These are phyloP conservation scores for Macrophya alboannulata DNA, from an alignment of 2,888 invertebrate species.

Conservation along the genomic window DNA sequence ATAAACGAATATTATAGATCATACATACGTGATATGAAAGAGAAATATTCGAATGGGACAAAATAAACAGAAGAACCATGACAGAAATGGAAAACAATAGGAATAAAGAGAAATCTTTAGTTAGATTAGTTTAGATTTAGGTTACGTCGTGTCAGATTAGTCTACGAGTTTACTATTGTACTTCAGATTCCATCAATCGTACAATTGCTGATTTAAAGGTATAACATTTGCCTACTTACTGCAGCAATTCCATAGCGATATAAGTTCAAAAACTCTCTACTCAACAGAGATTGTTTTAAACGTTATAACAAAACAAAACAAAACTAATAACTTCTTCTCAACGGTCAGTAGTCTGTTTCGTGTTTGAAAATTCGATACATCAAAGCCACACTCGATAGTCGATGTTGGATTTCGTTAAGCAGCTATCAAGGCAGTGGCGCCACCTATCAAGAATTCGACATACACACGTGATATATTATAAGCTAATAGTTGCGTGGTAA, in stretches of 20 bases:
- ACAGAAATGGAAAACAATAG: not conserved
- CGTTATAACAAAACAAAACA: not conserved
- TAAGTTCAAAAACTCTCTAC: not conserved
- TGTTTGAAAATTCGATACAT: slow-evolving; percentile 27
- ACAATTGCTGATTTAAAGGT: not conserved
- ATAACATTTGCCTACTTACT: slow-evolving; percentile 18
- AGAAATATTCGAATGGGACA: too few relatives aligned
- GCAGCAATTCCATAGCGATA: not conserved
- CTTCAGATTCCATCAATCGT: not conserved
- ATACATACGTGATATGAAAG: not conserved
- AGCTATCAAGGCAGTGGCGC: not conserved
- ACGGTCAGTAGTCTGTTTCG: not conserved
- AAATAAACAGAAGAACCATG: not conserved
- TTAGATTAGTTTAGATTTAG: not conserved
- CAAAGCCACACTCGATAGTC: not conserved
- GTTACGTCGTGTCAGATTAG: slow-evolving; percentile 20
- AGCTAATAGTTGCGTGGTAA: not conserved
- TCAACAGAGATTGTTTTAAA: not conserved
- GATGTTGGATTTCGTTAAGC: not conserved
- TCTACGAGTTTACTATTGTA: not conserved
- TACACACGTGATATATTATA: not conserved
- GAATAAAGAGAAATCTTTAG: not conserved
- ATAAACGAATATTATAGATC: not conserved
- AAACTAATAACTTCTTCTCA: not conserved
- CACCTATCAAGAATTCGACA: not conserved